Base-by-base conservation (phyloP, 2,797 vertebrate species). In the Sciaenops ocellatus region DNA sequence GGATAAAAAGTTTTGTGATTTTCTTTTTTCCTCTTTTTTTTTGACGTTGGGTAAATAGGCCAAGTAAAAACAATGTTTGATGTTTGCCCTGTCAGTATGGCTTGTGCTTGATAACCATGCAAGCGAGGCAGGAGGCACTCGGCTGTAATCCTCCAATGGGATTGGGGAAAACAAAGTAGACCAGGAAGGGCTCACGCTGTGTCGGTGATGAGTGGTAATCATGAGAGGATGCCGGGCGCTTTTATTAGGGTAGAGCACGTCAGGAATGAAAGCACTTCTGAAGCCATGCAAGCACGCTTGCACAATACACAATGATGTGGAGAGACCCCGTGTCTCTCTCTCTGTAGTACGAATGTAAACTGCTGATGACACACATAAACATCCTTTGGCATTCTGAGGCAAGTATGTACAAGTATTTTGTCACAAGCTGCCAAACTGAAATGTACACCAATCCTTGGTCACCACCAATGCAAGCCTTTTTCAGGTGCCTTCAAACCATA, bases 81-180 rank as follows among this genome's bases (percentile, higher is more conserved):
- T 85, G 73, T 81, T 81, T 69, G 56, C n/a, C 65, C 67, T 78
- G 87, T 82, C 84, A 83, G 76, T 86, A 76, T 75, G 76, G 68
- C 67, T 61, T 20, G 22, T 42, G 59, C 79, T 82, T 78, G 84
- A 88, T 86, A 87, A 77, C 55, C 77, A 50, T 11, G 17, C 50
- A 60, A 71, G 54, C 57, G 7, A 75, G 54, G 78, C 78, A 66
- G 72, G 72, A 82, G 65, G 74, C 60, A 18, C 61, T 69, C 59
- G 4, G 68, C 69, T 71, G 47, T 78, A 73, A 77, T 75, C 69
- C 76, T 83, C 64, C 75, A 77, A 65, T 74, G 57, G 75, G 83
- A 82, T 44, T 77, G 50, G 20, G 64, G 54, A 55, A 83, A 84
- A 85, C 78, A 87, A 82, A 85, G 80, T 61, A 51, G 34, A 75